Evolutionary conservation across 2,888 invertebrate species (phyloP).

Genomic region (Platerodrilus igneus): DNA sequence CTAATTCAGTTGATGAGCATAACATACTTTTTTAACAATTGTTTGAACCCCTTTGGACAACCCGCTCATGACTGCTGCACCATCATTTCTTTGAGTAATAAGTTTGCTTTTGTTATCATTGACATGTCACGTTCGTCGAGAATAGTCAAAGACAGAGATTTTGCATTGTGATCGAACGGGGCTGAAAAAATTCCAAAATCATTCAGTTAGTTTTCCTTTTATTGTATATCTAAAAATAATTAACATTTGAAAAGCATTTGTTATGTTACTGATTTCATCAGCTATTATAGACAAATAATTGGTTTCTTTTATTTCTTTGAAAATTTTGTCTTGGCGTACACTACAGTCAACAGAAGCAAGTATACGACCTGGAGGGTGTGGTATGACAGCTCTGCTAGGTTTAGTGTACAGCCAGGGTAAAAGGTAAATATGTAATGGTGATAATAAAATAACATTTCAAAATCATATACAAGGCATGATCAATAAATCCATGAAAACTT

Average conservation of each 20-base stretch:
- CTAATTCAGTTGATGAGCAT: too few species aligned
- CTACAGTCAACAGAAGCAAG: too few species aligned
- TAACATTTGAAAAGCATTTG: slow-evolving; percentile 20
- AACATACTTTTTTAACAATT: too few species aligned
- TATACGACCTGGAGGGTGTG: too few species aligned
- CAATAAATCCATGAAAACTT: too few species aligned
- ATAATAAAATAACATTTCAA: too few species aligned
- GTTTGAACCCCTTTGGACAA: too few species aligned
- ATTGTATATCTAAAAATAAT: slow-evolving; percentile 28
- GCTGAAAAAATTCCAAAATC: slow-evolving; percentile 31
- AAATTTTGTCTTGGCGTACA: slow-evolving; percentile 31
- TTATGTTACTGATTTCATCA: slow-evolving; percentile 29
- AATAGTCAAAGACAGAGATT: slow-evolving; percentile 19
- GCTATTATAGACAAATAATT: slow-evolving; percentile 14
- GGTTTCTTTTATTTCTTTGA: slow-evolving; percentile 22
- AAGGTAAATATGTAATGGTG: too few species aligned
- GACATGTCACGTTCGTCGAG: slow-evolving; percentile 16
- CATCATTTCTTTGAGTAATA: slow-evolving; percentile 34
- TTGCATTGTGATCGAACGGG: too few species aligned
- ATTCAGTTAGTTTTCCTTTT: slow-evolving; percentile 25
- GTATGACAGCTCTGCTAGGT: too few species aligned
- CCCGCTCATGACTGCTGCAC: slow-evolving; percentile 31
- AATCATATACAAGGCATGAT: too few species aligned
- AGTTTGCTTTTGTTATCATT: slow-evolving; percentile 22
- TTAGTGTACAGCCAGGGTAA: too few species aligned